phyloP scores from a whole-genome alignment of 2,797 vertebrate genomes.

The Merluccius polli region DNA sequence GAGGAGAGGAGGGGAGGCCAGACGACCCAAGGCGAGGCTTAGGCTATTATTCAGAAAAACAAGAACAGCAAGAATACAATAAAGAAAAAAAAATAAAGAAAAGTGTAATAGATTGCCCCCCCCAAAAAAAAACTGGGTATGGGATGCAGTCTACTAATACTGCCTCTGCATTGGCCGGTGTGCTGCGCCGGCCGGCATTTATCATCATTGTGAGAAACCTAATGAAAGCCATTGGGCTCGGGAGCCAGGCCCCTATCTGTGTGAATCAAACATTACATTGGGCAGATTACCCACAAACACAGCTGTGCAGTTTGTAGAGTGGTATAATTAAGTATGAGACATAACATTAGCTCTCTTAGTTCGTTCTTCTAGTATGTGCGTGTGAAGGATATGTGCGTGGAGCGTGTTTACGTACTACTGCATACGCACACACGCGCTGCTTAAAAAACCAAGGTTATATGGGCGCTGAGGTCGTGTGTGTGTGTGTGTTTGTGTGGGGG shows the following conservation, averaged over 20 bases:
- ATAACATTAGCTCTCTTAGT: background rate
- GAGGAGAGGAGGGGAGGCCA: background rate
- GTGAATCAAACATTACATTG: constrained; percentile 25
- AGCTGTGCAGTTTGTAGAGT: background rate
- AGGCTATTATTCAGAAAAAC: background rate
- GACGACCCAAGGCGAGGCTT: background rate
- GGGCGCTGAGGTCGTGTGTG: too few relatives aligned
- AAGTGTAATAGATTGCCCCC: background rate
- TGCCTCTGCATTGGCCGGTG: constrained; percentile 24
- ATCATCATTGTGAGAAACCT: constrained; percentile 40
- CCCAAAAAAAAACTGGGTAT: background rate
- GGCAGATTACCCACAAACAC: background rate
- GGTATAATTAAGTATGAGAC: background rate
- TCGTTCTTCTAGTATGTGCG: background rate
- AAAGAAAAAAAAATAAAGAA: background rate
- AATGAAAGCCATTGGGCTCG: constrained; percentile 39
- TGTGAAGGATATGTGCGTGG: too few relatives aligned
- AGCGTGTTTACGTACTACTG: too few relatives aligned
- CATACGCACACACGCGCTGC: too few relatives aligned
- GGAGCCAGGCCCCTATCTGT: constrained; percentile 22
- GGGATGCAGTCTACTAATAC: background rate
- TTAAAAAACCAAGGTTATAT: too few relatives aligned
- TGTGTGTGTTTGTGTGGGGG: constrained; percentile 10
- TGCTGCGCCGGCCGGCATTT: constrained; percentile 29
- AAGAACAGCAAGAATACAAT: background rate